Evolutionary conservation across 2,888 invertebrate genomes (phyloP).

Genomic region (Cheilosia grossa): DNA sequence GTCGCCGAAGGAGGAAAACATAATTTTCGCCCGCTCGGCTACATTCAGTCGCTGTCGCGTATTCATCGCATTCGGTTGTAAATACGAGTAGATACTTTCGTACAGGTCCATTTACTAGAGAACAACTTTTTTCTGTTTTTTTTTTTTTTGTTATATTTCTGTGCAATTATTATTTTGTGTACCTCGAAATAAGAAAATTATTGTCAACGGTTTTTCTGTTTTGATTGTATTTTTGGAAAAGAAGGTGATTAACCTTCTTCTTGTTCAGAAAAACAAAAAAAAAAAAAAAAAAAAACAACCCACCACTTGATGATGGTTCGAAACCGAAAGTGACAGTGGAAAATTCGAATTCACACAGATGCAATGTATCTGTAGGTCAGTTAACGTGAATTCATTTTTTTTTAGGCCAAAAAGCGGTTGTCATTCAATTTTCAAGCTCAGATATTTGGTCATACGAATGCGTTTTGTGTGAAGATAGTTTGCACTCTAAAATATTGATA

Average conservation of each 20-base stretch:
- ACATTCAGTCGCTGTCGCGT: slow-evolving; percentile 67
- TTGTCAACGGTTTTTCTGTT: slow-evolving; percentile 23
- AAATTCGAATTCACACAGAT: slow-evolving; percentile 45
- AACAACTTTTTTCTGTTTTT: slow-evolving; percentile 1
- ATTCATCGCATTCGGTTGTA: slow-evolving; percentile 68
- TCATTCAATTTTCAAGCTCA: slow-evolving; percentile 37
- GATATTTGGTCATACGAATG: slow-evolving; percentile 38
- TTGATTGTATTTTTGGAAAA: slow-evolving; percentile 14
- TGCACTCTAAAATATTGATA: slow-evolving; percentile 6
- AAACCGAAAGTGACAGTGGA: slow-evolving; percentile 54
- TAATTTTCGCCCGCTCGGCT: slow-evolving; percentile 63
- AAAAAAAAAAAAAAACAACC: background rate
- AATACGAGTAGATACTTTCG: slow-evolving; percentile 28
- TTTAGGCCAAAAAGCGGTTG: slow-evolving; percentile 40
- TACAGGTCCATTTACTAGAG: background rate
- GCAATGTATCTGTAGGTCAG: slow-evolving; percentile 61
- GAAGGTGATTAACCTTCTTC: slow-evolving; percentile 31
- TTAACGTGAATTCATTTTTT: slow-evolving; percentile 25
- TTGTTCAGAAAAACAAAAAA: background rate
- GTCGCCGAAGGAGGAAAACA: slow-evolving; percentile 65
- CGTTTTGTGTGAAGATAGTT: slow-evolving; percentile 19
- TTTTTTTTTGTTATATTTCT: background rate
- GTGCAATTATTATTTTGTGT: slow-evolving; percentile 1
- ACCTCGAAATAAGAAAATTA: slow-evolving; percentile 17
- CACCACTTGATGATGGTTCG: slow-evolving; percentile 9